phyloP scores from a whole-genome alignment of 2,888 invertebrate species.

The Suillia variegata region DNA sequence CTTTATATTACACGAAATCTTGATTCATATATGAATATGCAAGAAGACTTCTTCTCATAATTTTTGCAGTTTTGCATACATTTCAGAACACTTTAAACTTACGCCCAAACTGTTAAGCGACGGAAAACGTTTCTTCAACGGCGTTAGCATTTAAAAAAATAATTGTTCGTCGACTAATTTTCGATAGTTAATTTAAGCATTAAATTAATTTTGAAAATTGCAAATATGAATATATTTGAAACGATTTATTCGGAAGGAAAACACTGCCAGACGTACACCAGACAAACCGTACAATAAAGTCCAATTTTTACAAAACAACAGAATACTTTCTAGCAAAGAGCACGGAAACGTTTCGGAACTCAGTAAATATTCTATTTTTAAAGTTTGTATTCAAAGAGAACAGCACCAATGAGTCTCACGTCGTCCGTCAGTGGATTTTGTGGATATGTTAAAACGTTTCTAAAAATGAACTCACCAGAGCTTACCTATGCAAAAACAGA shows the following conservation, averaged over 20 bases:
- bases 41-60: no score
- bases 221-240: no score
- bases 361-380: conserved; percentile 10
- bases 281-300: not conserved
- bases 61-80: no score
- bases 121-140: conserved; percentile 64
- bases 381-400: not conserved
- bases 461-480: no score
- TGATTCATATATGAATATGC: no score
- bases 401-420: not conserved
- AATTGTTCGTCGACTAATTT: conserved; percentile 4
- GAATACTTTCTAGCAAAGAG: not conserved
- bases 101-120: conserved; percentile 65
- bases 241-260: no score
- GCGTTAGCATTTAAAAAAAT: conserved; percentile 50
- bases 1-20: conserved; percentile 19
- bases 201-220: not conserved
- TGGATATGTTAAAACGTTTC: not conserved
- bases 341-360: not conserved
- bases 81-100: no score
- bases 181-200: conserved; percentile 1
- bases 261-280: conserved; percentile 17
- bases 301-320: not conserved
- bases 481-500: no score
- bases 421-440: not conserved